phyloP scores from a whole-genome alignment of 2,888 invertebrate genomes.

The Clanis bilineata region DNA sequence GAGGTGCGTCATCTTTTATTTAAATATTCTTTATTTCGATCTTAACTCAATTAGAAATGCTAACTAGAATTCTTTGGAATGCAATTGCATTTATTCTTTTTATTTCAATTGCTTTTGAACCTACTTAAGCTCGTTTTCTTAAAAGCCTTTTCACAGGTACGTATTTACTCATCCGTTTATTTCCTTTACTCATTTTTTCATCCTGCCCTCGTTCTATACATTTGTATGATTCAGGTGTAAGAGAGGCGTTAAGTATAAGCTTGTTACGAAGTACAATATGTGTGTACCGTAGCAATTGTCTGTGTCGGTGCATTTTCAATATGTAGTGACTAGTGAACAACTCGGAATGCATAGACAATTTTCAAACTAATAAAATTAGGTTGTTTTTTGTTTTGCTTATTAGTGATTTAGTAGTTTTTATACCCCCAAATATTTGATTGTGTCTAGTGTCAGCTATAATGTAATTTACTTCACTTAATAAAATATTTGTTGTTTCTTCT shows the following conservation, averaged over 20 bases:
- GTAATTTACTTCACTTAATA: too few species aligned
- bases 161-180: not conserved
- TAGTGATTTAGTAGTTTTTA: too few species aligned
- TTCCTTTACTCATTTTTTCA: not conserved
- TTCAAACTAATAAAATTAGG: not conserved
- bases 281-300: slow-evolving; percentile 50
- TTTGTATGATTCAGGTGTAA: slow-evolving; percentile 2
- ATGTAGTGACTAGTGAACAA: not conserved
- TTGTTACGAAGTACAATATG: slow-evolving; percentile 4
- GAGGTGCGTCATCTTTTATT: not conserved
- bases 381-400: too few species aligned
- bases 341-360: not conserved
- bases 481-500: not conserved
- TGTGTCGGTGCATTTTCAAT: slow-evolving; percentile 48
- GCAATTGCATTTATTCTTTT: not conserved
- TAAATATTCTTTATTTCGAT: not conserved
- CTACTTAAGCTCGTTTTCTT: not conserved
- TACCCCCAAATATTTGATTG: too few species aligned
- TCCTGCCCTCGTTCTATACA: not conserved
- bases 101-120: not conserved
- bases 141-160: not conserved
- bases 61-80: not conserved
- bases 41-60: not conserved
- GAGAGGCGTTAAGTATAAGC: not conserved
- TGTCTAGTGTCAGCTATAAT: too few species aligned